Evolutionary conservation across 92 coral and sea anemone species (phyloP), one percentile per base, ranked within the genome.

Genomic region (Heliopora coerulea): DNA sequence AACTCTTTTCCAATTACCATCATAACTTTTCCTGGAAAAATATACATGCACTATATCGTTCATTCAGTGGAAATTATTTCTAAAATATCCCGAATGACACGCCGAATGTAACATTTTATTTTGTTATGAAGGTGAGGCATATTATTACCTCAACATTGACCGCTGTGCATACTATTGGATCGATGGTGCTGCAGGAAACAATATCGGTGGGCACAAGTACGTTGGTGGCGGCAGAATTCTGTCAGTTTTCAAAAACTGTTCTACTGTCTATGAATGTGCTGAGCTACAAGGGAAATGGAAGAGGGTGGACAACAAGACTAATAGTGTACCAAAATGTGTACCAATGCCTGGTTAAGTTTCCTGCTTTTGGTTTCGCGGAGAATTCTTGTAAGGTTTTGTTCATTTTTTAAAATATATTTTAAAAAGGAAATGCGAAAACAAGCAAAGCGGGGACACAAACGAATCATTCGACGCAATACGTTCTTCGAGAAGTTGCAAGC

Each of bases 151-250:
- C 28, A 69, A 69, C 46, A 1, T 69, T 7, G 76, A 69, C 46
- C 44, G 62, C 48, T 69, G 76, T 29, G 76, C 76, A 30, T 69
- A 69, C 46, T 69, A 49, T 21, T 69, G 76, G 76, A 34, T 5
- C 25, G 60, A 69, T 19, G 76, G 76, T 13, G 76, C 76, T 49
- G 44, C 76, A 17, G 76, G 76, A 21, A 69, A 69, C 61, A 48
- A 48, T 23, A 69, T 69, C 39, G 96, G 98, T 12, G 87, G 83
- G 2, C 78, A 30, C 52, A 75, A 49, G 19, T 49, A 25, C 34
- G 17, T 84, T 0, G 87, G 89, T 20, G 96, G 98, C 19, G 82
- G 96, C 8, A 68, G 73, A n/a, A 56, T 93, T 14, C 89, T 81
- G 61, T 87, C 88, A 37, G 72, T 88, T 23, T 49, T 83, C 60